Evolutionary conservation across 2,797 vertebrate genomes (phyloP), one percentile per base, ranked within the genome.

Genomic region (Aulostomus chinensis): DNA sequence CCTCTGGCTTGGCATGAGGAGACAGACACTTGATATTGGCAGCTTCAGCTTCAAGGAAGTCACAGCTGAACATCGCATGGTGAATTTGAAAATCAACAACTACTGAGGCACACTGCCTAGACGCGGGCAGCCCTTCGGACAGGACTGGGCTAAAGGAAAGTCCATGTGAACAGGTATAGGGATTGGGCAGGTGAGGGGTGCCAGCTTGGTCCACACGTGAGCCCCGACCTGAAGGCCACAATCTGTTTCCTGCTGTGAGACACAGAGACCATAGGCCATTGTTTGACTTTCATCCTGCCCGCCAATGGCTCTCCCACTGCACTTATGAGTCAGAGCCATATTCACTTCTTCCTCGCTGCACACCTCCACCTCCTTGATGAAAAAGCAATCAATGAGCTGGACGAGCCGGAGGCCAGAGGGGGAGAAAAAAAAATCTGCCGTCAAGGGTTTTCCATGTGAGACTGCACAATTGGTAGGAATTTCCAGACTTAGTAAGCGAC

Each of bases 381-480:
- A 73, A 73, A 81, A 70, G 69, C 78, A 85, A 88, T 90, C 83
- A 81, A 78, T 56, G 78, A 77, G 73, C 73, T 76, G 65, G 72
- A 79, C 70, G 12, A 45, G 78, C 86, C 73, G 48, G 26, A 64
- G 85, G 87, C 68, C 12, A 74, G 55, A 65, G 57, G n/a, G n/a
- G n/a, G n/a, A n/a, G n/a, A n/a, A n/a, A n/a, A n/a, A 59, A 85
- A 70, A 78, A 36, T 63, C 63, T 57, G 62, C 65, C 78, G 60
- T 50, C 47, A 18, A 56, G 52, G 69, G 34, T 51, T 74, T 76
- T 61, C 57, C 49, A 29, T 54, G 39, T 36, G 38, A 64, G 31
- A 67, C 46, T 51, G 50, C 65, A 58, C 39, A 9, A 29, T 20
- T 39, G 58, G 49, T 62, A 79, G 48, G 36, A 68, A 80, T 73